Evolutionary conservation across 2,113 vertebrate species (phyloP), one percentile per base, ranked within the genome.

Genomic region (Equus quagga): DNA sequence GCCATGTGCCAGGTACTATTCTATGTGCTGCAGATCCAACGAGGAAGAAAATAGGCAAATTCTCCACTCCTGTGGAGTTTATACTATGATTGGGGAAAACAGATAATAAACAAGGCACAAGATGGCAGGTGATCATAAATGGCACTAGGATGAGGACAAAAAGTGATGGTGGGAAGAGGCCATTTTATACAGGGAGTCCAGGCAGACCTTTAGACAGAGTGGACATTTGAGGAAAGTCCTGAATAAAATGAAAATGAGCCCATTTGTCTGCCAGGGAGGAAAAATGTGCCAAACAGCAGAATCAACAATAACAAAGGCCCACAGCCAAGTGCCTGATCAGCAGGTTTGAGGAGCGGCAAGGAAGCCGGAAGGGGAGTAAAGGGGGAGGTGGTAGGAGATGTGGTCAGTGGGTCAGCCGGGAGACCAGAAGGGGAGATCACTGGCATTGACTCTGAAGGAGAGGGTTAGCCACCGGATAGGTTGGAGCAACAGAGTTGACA

Each of bases 351-450:
- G 31, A 46, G 5, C 9, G 19, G 28, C 23, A 12, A 7, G 62
- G n/a, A 70, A 51, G n/a, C 24, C 11, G 6, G 13, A 5, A 44
- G 31, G 5, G 1, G 19, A 49, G 36, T 2, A 11, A 24, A 6
- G 31, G 5, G 26, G 21, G 1, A 4, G n/a, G 51, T 1, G 10
- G 10, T 8, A 9, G 46, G 17, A 33, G 41, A 56, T 17, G 10
- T 23, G 56, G 26, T 18, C 36, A 24, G 2, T 15, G 8, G 60
- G 31, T 5, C 19, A 36, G 24, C 49, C 15, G 17, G n/a, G 73
- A 69, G 8, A 6, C 56, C 31, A 18, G 36, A 69, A 15, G 18
- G 0, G 5, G 24, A 23, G 9, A 36, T 6, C 1, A 0, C 0
- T 8, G 28, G 44, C 91, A 18, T 10, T 36, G 23, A 75, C 65